Evolutionary conservation across 2,113 vertebrate species (phyloP).

Genomic region (Psittacula cyanocephala): DNA sequence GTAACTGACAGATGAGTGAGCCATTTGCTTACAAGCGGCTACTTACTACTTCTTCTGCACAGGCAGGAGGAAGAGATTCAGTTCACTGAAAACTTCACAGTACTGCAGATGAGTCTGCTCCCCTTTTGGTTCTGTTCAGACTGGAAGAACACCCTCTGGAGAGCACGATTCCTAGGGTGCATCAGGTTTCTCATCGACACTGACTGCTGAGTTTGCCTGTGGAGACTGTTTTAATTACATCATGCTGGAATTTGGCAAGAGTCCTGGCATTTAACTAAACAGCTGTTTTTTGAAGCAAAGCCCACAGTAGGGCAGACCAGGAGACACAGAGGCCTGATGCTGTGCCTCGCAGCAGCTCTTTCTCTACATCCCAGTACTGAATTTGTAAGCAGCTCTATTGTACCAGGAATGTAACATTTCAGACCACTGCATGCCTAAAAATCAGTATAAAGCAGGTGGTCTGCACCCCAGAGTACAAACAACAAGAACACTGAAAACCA

Average conservation of each 20-base stretch:
- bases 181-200: conserved; percentile 21
- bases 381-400: neutral
- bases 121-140: neutral
- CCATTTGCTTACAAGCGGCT: neutral
- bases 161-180: neutral
- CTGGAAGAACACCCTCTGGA: neutral
- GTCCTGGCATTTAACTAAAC: conserved; percentile 19
- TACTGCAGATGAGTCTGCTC: neutral
- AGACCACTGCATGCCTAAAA: neutral
- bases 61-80: neutral
- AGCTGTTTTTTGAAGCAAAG: neutral
- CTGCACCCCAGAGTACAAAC: neutral
- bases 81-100: neutral
- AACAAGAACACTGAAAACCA: neutral
- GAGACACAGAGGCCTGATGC: neutral
- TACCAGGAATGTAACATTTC: neutral
- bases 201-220: neutral
- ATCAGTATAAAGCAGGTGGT: neutral
- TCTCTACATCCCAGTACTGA: neutral
- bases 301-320: neutral
- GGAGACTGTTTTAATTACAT: conserved; percentile 6
- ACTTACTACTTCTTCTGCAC: neutral
- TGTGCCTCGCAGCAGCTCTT: neutral
- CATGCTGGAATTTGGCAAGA: conserved; percentile 18
- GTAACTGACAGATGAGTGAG: neutral